Evolutionary conservation across 2,113 vertebrate genomes (phyloP), one percentile per base, ranked within the genome.

Genomic region (Phaethornis superciliosus): DNA sequence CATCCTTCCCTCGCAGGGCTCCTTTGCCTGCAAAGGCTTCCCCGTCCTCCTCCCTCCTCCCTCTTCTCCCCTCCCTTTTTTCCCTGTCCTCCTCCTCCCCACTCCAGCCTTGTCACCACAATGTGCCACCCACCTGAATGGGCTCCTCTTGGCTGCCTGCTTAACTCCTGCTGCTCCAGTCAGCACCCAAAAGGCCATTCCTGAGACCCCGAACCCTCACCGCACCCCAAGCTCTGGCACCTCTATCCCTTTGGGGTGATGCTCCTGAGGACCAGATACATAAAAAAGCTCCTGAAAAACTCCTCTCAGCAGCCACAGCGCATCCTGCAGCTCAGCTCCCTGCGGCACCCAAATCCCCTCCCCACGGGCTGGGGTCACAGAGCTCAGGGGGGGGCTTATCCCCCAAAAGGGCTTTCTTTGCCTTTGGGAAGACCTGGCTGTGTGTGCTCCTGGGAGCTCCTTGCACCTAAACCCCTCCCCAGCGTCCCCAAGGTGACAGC

Each of bases 71-170:
- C 85, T 89, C 90, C 93, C 85, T 84, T 63, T 86, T 84, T 63
- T 86, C 62, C 78, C 90, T 51, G 35, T 65, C 91, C 84, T 65
- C 85, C 89, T 88, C 85, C 89, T 88, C 81, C 78, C 90, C 70
- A 15, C 91, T 75, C 71, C 4, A 71, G 80, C 15, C 93, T 51
- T 68, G 88, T 92, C 85, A 14, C 94, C 95, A 86, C 27, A 67
- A 69, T 58, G 90, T 89, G 95, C 97, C 97, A 89, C 95, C 97
- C 95, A 96, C 97, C 95, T 89, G 88, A 58, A 82, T 83, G 91
- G 33, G 93, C 94, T 82, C 75, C 77, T 55, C 91, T 87, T 60
- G 32, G 69, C 94, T 81, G 83, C 28, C 8, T 32, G 16, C 40
- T 96, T 96, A 95, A 94, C 96, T 80, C 96, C 89, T 74, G 82